A percentile compares a stretch with the other conserved stretches of the same genome.
Evolutionary conservation across 2,113 vertebrate species (phyloP).

Genomic region (Hirundichthys speculiger): DNA sequence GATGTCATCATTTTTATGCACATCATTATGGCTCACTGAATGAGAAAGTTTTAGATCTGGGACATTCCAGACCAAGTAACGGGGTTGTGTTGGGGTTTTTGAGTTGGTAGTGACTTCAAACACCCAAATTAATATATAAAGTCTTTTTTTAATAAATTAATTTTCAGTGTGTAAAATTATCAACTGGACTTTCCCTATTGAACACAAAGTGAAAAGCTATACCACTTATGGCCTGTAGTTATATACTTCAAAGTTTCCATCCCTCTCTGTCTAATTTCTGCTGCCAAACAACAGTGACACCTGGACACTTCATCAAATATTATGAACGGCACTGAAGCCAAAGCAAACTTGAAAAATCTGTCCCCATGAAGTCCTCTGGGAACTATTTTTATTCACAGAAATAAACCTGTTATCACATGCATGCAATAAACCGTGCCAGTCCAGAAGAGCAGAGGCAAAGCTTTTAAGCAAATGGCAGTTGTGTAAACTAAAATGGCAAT

Average conservation of each 20-base stretch:
- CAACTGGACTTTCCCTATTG: too few relatives aligned
- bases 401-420: slow-evolving; percentile 62
- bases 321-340: slow-evolving; percentile 29
- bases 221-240: too few relatives aligned
- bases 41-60: too few relatives aligned
- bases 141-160: too few relatives aligned
- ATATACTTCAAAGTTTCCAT: slow-evolving; percentile 9
- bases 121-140: too few relatives aligned
- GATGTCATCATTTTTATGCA: too few relatives aligned
- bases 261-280: slow-evolving; percentile 12
- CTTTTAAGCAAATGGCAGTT: slow-evolving; percentile 70
- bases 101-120: too few relatives aligned
- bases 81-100: too few relatives aligned
- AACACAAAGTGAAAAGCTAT: too few relatives aligned
- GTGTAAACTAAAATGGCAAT: slow-evolving; percentile 59
- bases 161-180: too few relatives aligned
- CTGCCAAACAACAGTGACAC: slow-evolving; percentile 45
- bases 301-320: slow-evolving; percentile 50
- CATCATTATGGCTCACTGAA: too few relatives aligned
- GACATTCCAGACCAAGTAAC: too few relatives aligned
- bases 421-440: slow-evolving; percentile 51
- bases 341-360: slow-evolving; percentile 57
- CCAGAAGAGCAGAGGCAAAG: slow-evolving; percentile 51
- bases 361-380: slow-evolving; percentile 36
- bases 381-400: slow-evolving; percentile 59